Base-by-base conservation (phyloP, 2,797 vertebrate genomes). In the Anisognathus igniventris region DNA sequence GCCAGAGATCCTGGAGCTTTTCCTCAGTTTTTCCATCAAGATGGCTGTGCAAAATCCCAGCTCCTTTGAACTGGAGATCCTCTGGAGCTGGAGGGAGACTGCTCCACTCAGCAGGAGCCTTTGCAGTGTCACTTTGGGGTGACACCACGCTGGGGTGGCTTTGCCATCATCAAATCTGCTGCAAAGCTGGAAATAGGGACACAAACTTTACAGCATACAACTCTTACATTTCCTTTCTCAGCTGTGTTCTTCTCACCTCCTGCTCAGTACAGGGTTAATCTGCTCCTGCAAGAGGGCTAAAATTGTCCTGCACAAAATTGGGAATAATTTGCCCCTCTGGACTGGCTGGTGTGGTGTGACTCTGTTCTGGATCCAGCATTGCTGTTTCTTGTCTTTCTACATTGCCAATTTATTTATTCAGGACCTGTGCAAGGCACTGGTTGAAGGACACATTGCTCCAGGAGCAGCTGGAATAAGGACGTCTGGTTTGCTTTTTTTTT, bases 171-270 rank as follows among this genome's bases (percentile, higher is more conserved):
- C 42, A 14, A 2, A 22, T 40, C n/a, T 64, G 23, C 25, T 71
- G 51, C 44, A 35, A n/a, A 56, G 18, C 47, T 74, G 47, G 44
- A 54, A 73, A 14, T 0, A 12, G 40, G 14, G 22, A 12, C n/a
- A 6, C 3, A 31, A 23, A 31, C 22, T 13, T 35, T 4, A 3
- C 45, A 42, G 24, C 13, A 1, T 9, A 9, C 5, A 0, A 0
- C 28, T 76, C 30, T 25, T 30, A 2, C 0, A 2, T 67, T 67
- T 60, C 19, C 12, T 0, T 79, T 56, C 40, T 60, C 8, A 6
- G 40, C 30, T 50, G 27, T 3, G 0, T 5, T 28, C 12, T 30
- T 9, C 40, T 88, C 30, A 3, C 15, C 30, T 75, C 57, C 42
- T 7, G 5, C 47, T 70, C 57, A 31, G 1, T 2, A 2, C 0